These are phyloP conservation scores for Hemiprocne comata DNA, from an alignment of 2,113 vertebrate species.

Conservation along the genomic window DNA sequence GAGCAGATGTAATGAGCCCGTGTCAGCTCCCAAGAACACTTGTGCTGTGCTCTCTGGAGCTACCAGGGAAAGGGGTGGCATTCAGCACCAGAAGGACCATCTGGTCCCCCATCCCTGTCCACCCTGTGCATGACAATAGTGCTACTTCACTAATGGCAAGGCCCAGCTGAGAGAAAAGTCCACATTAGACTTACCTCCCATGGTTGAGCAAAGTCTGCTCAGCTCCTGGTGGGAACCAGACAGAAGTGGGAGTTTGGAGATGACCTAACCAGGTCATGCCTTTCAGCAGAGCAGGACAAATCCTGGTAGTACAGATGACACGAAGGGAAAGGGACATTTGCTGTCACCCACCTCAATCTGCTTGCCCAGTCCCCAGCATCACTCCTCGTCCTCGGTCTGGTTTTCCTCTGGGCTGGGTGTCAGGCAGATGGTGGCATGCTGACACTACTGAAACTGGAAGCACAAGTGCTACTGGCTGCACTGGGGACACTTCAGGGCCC, in stretches of 20 bases:
- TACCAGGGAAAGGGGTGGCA: neutral
- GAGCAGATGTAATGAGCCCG: neutral
- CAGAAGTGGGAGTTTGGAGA: neutral
- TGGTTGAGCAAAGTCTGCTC: neutral
- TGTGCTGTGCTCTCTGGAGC: neutral
- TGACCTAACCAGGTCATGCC: neutral
- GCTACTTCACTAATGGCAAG: no score
- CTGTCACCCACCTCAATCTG: neutral
- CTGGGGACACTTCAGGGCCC: neutral
- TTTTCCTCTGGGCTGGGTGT: neutral
- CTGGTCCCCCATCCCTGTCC: neutral
- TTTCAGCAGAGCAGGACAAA: neutral
- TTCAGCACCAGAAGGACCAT: neutral
- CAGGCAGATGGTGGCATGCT: no score
- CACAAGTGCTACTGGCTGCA: fast-evolving
- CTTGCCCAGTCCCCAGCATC: neutral
- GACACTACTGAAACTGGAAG: neutral
- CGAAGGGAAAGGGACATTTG: neutral
- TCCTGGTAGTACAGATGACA: fast-evolving
- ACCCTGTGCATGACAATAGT: fast-evolving
- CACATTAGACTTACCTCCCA: neutral
- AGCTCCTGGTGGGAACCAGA: neutral
- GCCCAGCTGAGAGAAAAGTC: neutral
- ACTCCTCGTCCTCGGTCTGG: neutral
- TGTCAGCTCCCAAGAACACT: fast-evolving